Conservation (phyloP, 2,797 vertebrate genomes). For the Gobionotothen gibberifrons region DNA sequence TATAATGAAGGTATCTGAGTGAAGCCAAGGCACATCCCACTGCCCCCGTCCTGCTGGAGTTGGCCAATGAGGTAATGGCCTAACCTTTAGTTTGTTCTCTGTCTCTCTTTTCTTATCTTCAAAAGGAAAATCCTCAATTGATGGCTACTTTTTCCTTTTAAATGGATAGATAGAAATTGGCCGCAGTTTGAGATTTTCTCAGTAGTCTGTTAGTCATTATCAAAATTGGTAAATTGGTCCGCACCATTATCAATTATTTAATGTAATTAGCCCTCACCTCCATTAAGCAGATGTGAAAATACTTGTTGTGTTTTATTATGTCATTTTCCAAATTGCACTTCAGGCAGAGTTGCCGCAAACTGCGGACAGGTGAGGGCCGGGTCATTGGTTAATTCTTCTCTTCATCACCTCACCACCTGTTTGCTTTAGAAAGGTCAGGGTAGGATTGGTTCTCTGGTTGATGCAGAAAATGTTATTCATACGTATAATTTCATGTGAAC, state of each 20-base stretch:
- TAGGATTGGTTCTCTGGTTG: conserved; percentile 27
- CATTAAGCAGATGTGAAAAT: conserved; percentile 87
- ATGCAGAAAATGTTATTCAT: conserved; percentile 12
- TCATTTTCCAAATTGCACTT: conserved; percentile 84
- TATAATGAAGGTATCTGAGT: conserved; percentile 90
- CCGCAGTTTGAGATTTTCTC: conserved; percentile 82
- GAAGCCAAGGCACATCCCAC: conserved; percentile 86
- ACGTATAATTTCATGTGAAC: neutral
- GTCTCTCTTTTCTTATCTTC: conserved; percentile 10
- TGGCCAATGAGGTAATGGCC: conserved; percentile 95
- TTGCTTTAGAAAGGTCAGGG: conserved; percentile 56
- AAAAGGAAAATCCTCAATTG: conserved; percentile 22
- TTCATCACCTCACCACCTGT: conserved; percentile 63
- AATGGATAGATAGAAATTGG: conserved; percentile 76
- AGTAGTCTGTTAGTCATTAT: conserved; percentile 90
- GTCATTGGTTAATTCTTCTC: conserved; percentile 67
- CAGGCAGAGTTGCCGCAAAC: conserved; percentile 65
- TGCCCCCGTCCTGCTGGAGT: conserved; percentile 90
- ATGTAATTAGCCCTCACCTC: conserved; percentile 87
- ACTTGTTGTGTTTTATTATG: conserved; percentile 81
- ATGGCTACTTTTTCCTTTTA: conserved; percentile 66
- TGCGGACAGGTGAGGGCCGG: conserved; percentile 76
- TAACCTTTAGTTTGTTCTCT: conserved; percentile 28
- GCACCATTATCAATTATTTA: conserved; percentile 92
- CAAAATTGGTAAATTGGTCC: conserved; percentile 91